Evolutionary conservation across 2,888 invertebrate species (phyloP).

Genomic region (Drosophila limbata): DNA sequence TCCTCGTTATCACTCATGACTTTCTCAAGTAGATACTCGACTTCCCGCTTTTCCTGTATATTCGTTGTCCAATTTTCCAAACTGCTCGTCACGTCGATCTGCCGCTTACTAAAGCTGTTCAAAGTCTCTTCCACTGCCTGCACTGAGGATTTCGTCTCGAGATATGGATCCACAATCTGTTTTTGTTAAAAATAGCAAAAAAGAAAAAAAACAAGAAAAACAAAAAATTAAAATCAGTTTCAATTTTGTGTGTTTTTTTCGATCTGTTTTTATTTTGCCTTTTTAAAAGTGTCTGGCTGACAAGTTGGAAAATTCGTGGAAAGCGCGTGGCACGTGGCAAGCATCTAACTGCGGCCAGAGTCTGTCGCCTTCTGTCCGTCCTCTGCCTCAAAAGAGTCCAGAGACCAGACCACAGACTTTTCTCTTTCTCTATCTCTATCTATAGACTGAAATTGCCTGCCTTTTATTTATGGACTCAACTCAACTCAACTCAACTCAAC

Average conservation of each 20-base stretch:
- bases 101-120: constrained; percentile 89
- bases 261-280: constrained; percentile 33
- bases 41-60: constrained; percentile 87
- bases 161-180: constrained; percentile 89
- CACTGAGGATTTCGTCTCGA: constrained; percentile 89
- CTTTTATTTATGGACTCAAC: constrained; percentile 76
- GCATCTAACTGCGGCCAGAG: constrained; percentile 72
- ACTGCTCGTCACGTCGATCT: constrained; percentile 88
- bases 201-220: no score
- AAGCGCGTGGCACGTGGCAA: constrained; percentile 72
- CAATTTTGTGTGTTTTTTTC: constrained; percentile 12
- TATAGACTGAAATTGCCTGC: constrained; percentile 73
- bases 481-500: constrained; percentile 61
- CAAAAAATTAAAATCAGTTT: constrained; percentile 67
- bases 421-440: constrained; percentile 53
- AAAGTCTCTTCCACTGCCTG: constrained; percentile 89
- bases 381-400: constrained; percentile 39
- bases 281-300: constrained; percentile 65
- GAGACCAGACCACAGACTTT: constrained; percentile 21
- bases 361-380: constrained; percentile 65
- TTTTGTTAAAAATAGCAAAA: constrained; percentile 77
- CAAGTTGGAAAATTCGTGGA: constrained; percentile 59
- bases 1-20: constrained; percentile 89
- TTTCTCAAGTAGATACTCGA: constrained; percentile 86
- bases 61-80: constrained; percentile 91